A percentile compares a stretch with the other conserved stretches of the same genome.
These are phyloP conservation scores for Caenorhabditis sp. DNA, from an alignment of 2,888 invertebrate species.

Conservation along the genomic window DNA sequence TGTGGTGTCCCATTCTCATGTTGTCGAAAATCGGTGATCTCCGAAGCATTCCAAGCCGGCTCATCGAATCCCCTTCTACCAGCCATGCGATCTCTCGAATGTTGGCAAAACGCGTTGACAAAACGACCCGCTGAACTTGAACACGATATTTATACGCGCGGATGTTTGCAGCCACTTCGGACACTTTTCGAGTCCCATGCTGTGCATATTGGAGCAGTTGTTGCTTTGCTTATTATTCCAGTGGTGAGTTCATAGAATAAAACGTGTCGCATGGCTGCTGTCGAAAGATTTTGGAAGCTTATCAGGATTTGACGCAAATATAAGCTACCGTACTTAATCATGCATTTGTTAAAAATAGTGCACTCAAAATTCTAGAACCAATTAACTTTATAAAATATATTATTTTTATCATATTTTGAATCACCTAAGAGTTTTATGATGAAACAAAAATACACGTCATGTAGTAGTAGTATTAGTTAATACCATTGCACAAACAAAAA, in stretches of 20 bases:
- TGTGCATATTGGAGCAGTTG: slow-evolving; percentile 68
- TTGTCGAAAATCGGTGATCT: slow-evolving; percentile 69
- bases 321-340: no score
- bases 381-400: no score
- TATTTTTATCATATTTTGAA: no score
- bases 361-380: no score
- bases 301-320: no score
- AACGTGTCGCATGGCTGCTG: not conserved
- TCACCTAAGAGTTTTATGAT: no score
- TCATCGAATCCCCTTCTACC: slow-evolving; percentile 65
- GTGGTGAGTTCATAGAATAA: slow-evolving; percentile 58
- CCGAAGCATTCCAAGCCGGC: slow-evolving; percentile 63
- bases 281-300: no score
- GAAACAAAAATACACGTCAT: no score
- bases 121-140: slow-evolving; percentile 68
- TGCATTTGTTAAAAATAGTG: no score
- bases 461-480: no score
- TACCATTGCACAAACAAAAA: no score
- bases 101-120: slow-evolving; percentile 70
- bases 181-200: slow-evolving; percentile 69
- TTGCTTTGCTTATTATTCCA: slow-evolving; percentile 68
- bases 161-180: slow-evolving; percentile 68
- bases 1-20: slow-evolving; percentile 74
- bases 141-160: slow-evolving; percentile 60
- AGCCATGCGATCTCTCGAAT: slow-evolving; percentile 68